phyloP scores from a whole-genome alignment of 2,888 invertebrate genomes.

The Andrena dorsata region DNA sequence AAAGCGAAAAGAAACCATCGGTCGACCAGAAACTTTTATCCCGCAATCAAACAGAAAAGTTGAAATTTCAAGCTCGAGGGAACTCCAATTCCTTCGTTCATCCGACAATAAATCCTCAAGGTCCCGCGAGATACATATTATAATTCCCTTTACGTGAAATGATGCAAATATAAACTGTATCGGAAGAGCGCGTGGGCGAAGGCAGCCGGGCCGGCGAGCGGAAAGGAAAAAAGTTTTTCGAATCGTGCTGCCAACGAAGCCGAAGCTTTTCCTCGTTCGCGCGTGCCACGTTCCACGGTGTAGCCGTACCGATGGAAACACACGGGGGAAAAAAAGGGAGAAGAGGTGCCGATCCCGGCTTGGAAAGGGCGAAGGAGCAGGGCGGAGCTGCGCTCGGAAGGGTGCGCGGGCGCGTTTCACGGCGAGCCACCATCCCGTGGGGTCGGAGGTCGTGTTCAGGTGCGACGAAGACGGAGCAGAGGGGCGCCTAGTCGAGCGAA shows the following conservation, averaged over 20 bases:
- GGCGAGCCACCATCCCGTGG: slow-evolving; percentile 72
- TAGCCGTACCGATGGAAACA: slow-evolving; percentile 35
- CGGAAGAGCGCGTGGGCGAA: neutral
- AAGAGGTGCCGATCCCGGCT: slow-evolving; percentile 62
- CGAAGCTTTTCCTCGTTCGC: slow-evolving; percentile 21
- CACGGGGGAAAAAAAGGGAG: slow-evolving; percentile 25
- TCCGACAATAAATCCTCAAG: too few relatives aligned
- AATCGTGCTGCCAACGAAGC: neutral
- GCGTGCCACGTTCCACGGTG: slow-evolving; percentile 29
- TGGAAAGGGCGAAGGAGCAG: slow-evolving; percentile 75
- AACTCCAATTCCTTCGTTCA: neutral
- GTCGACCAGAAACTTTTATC: neutral
- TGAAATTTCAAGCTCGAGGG: neutral
- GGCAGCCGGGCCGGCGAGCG: neutral
- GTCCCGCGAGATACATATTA: neutral
- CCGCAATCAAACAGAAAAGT: neutral
- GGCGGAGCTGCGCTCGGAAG: slow-evolving; percentile 83
- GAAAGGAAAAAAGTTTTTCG: slow-evolving; percentile 3
- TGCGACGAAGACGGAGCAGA: slow-evolving; percentile 77
- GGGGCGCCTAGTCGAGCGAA: slow-evolving; percentile 71
- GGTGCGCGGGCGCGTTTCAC: slow-evolving; percentile 79
- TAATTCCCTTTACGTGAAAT: neutral
- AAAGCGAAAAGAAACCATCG: neutral
- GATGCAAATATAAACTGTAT: neutral
- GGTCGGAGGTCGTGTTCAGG: slow-evolving; percentile 79